Conservation (phyloP, 2,888 invertebrate species). For the Eilema depressum region DNA sequence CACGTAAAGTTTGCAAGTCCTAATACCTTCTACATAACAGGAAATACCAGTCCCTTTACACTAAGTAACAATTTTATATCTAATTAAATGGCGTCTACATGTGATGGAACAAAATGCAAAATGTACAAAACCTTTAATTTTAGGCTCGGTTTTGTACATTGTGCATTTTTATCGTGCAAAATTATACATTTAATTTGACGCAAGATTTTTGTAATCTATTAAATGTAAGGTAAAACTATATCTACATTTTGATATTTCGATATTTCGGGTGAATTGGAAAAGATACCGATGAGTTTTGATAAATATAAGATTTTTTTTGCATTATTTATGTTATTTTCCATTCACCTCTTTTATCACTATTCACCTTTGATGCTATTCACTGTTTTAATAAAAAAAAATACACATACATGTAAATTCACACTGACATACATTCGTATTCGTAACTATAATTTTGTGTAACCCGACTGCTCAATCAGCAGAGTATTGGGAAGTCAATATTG, state of each 20-base stretch:
- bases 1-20: constrained; percentile 30
- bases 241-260: background rate
- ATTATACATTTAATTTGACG: background rate
- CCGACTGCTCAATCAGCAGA: too few species aligned
- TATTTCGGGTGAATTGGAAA: background rate
- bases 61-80: constrained; percentile 53
- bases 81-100: constrained; percentile 41
- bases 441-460: background rate
- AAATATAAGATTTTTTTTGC: background rate
- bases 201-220: background rate
- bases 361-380: background rate
- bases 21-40: constrained; percentile 33
- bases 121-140: constrained; percentile 23
- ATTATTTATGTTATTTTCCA: background rate
- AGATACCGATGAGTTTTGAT: background rate
- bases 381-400: background rate
- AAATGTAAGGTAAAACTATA: background rate
- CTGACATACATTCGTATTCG: background rate
- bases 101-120: constrained; percentile 33
- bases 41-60: constrained; percentile 39
- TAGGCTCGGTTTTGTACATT: constrained; percentile 19
- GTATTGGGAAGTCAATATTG: too few species aligned
- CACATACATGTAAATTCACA: background rate
- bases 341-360: background rate
- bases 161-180: constrained; percentile 22